Evolutionary conservation across 2,113 vertebrate genomes (phyloP), one percentile per base, ranked within the genome.

Genomic region (Chaetops frenatus): DNA sequence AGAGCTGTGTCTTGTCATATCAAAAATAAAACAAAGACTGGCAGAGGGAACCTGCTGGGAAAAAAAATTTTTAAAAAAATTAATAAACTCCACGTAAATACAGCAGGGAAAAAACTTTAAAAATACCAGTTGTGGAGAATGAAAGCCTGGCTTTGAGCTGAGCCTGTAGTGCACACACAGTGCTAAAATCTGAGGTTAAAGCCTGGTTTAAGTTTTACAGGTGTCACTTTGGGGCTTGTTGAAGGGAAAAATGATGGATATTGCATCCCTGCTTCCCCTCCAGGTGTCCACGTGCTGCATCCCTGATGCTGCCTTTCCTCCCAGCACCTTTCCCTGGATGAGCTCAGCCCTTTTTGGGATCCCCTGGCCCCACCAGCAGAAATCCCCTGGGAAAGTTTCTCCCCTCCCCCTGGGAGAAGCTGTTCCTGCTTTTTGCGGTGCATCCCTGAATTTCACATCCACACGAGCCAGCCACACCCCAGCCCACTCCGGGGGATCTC

Each of bases 1-100:
- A 38, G 74, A n/a, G 22, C 85, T 71, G 93, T 88, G 78, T 93
- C 91, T 96, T 95, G 93, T 95, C 94, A 31, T 18, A 64, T 81
- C 86, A 73, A 38, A 85, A 90, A 57, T 47, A 62, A 95, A 96
- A 95, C 81, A 90, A 88, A 90, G 81, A 38, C 71, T 80, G 91
- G 82, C 87, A 88, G 74, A n/a, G 73, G 11, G 62, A 92, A 85
- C 65, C 91, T 89, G 81, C 66, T 57, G 69, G 45, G 1, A 6
- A 35, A 13, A 11, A 47, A 21, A 25, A 12, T 4, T n/a, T n/a
- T n/a, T n/a, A n/a, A n/a, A n/a, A n/a, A n/a, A n/a, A 57, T 57
- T 15, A 71, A 87, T 64, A 50, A 90, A 54, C 35, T 85, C 17
- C 21, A 48, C 6, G 2, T 48, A 76, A 81, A 76, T 62, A 33